A percentile compares a stretch with the other conserved stretches of the same genome.
phyloP scores from a whole-genome alignment of 2,113 vertebrate genomes.

The Psilopogon haemacephalus region DNA sequence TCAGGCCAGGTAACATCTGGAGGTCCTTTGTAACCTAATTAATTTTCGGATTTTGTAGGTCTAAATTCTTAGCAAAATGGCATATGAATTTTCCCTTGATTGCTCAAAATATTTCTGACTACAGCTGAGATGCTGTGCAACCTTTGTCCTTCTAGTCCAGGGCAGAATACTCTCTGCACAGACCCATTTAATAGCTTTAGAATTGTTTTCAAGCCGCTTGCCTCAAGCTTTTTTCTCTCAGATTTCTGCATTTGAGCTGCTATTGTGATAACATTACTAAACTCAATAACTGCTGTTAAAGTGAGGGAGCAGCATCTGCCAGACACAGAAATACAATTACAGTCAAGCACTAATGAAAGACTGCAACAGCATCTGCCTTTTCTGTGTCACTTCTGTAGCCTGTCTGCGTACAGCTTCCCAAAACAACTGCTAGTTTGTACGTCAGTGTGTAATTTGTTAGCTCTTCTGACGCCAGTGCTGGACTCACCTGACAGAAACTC shows the following conservation, averaged over 20 bases:
- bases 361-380: slow-evolving; percentile 43
- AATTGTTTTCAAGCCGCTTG: slow-evolving; percentile 31
- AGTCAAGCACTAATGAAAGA: slow-evolving; percentile 39
- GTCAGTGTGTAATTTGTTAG: neutral
- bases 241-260: slow-evolving; percentile 46
- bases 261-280: slow-evolving; percentile 29
- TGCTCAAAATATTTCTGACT: neutral
- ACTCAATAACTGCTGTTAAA: slow-evolving; percentile 29
- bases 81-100: neutral
- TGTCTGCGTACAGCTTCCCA: neutral
- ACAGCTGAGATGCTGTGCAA: neutral
- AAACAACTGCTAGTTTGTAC: neutral
- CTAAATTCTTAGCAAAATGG: neutral
- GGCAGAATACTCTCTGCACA: neutral
- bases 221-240: slow-evolving; percentile 19
- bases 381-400: slow-evolving; percentile 4
- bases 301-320: slow-evolving; percentile 47
- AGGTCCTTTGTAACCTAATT: neutral
- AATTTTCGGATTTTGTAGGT: neutral
- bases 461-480: neutral
- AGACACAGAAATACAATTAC: slow-evolving; percentile 52
- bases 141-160: neutral
- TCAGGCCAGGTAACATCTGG: neutral
- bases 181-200: slow-evolving; percentile 13
- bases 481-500: neutral